Evolutionary conservation across 2,888 invertebrate species (phyloP).

Genomic region (Actias luna): DNA sequence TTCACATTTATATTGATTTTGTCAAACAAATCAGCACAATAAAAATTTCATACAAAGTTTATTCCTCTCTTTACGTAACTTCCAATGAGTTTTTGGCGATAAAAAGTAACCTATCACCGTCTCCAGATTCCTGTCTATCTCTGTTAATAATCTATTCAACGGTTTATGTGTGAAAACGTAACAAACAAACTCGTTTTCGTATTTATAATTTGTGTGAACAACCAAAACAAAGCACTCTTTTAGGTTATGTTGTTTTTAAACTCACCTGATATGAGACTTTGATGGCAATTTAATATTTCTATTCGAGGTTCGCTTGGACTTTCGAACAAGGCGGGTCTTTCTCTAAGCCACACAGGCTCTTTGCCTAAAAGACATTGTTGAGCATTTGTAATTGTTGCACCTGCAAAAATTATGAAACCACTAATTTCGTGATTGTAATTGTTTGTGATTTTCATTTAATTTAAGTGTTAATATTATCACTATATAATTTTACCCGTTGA

Average conservation of each 20-base stretch:
- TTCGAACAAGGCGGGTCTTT: constrained; percentile 64
- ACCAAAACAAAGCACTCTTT: neutral
- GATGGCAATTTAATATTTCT: constrained; percentile 74
- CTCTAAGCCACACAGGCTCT: constrained; percentile 74
- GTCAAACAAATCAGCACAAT: too few relatives aligned
- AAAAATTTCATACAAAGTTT: too few relatives aligned
- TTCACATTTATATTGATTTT: too few relatives aligned
- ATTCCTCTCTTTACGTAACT: too few relatives aligned
- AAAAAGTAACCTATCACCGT: too few relatives aligned
- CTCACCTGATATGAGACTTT: constrained; percentile 68
- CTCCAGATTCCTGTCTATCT: too few relatives aligned
- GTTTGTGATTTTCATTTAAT: neutral
- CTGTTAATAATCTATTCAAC: too few relatives aligned
- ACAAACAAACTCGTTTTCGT: too few relatives aligned
- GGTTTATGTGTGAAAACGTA: too few relatives aligned
- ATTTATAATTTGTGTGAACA: neutral
- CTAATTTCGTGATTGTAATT: neutral
- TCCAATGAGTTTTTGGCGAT: too few relatives aligned
- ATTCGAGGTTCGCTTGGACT: constrained; percentile 72
- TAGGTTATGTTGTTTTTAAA: neutral
- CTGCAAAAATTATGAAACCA: constrained; percentile 37
- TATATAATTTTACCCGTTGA: constrained; percentile 51
- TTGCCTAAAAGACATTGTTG: constrained; percentile 74
- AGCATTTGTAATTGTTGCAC: constrained; percentile 65
- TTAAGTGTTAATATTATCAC: neutral